phyloP scores from a whole-genome alignment of 2,113 vertebrate genomes.

The Geothlypis trichas region DNA sequence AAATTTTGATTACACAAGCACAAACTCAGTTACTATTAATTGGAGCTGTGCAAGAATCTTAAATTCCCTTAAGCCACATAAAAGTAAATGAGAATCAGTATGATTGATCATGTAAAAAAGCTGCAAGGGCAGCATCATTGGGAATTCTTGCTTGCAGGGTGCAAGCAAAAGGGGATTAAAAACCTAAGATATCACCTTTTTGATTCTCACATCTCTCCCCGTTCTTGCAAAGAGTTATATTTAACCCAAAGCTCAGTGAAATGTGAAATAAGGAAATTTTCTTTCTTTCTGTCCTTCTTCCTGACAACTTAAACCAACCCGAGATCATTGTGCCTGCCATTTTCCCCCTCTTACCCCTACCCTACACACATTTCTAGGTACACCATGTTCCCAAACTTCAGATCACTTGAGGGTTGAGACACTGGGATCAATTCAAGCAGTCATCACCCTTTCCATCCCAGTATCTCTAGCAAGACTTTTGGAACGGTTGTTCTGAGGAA shows the following conservation, averaged over 20 bases:
- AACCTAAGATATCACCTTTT: background rate
- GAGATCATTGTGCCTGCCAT: constrained; percentile 58
- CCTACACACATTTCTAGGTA: constrained; percentile 78
- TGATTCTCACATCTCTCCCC: background rate
- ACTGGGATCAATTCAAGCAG: constrained; percentile 33
- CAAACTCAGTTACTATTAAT: background rate
- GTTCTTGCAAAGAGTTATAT: background rate
- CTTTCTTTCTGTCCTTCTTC: constrained; percentile 2
- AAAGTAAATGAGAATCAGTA: background rate
- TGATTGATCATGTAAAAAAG: background rate
- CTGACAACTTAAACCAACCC: constrained; percentile 44
- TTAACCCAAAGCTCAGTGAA: background rate
- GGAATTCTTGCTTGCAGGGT: background rate
- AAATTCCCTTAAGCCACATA: background rate
- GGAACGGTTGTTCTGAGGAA: constrained; percentile 67
- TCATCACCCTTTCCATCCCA: constrained; percentile 58
- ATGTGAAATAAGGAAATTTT: background rate
- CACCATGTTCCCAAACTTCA: constrained; percentile 75
- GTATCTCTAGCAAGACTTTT: constrained; percentile 57
- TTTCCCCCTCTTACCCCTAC: constrained; percentile 75
- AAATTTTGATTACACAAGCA: constrained; percentile 3
- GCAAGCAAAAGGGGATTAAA: background rate
- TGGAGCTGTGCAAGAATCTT: background rate
- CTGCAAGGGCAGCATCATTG: background rate
- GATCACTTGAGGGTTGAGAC: constrained; percentile 60